Base-by-base conservation (phyloP, 1,140 invertebrate species). In the Lasioglossum baleicum region DNA sequence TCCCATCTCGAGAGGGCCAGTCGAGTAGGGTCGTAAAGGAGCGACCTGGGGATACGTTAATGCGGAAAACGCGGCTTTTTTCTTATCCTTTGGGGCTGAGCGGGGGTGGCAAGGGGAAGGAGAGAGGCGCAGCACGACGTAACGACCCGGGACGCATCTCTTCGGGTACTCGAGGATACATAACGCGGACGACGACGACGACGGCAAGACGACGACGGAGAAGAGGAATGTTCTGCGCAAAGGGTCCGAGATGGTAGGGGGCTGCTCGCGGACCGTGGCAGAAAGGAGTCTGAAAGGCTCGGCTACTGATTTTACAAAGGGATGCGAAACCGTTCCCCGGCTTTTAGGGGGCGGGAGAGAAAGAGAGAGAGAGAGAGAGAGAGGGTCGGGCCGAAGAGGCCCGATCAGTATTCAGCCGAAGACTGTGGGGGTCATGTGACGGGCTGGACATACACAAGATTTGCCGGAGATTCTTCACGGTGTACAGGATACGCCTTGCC, bases 251-350 rank as follows among this genome's bases (percentile, higher is more conserved):
- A 53, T 53, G 60, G 70, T 64, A 56, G 44, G 22, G 44, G 20
- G 44, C 11, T 82, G 74, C 56, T 81, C 67, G 78, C 69, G 72
- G 48, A 8, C 51, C 42, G 20, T 58, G 20, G 64, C 53, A 74
- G 84, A 85, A 82, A 82, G 75, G 64, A 77, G 76, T 40, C 71
- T 60, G 86, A 75, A 80, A 79, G 83, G 74, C 64, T 74, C 20
- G 70, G 76, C 86, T 87, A 87, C 85, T 87, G 86, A 87, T 87
- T 87, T 87, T 83, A 87, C 86, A 87, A 87, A 87, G 85, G 83
- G 83, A 87, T 80, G 81, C 77, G 80, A 74, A 86, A 80, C 83
- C 83, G 81, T 81, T 65, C 67, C 35, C 35, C 70, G 20, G 17
- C 17, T 20, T 20, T 35, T 35, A 35, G n/a, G 56, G 20, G 56